Base-by-base conservation (phyloP, 1,140 invertebrate genomes). In the Hycleus phaleratus region DNA sequence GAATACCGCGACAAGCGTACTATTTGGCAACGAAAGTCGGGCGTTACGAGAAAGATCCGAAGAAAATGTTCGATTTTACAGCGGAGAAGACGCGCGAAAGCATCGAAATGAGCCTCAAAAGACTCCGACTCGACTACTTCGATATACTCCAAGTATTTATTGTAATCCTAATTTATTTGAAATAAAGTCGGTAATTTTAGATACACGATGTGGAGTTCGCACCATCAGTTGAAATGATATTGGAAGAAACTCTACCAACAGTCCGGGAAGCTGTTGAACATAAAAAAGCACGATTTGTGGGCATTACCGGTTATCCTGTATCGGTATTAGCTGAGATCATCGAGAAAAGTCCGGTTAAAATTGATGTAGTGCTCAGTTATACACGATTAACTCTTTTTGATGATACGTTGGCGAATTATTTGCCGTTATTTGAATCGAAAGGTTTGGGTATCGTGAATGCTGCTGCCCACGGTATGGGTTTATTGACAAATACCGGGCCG, bases 21-120 rank as follows among this genome's bases (percentile, higher is more conserved):
- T 95, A 93, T 68, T 81, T 98, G n/a, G 88, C 84, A 8, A 95
- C 92, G n/a, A 97, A 97, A 80, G 83, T 92, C 39, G 91, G 90
- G 2, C 80, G 93, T 52, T 97, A 94, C 69, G 84, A 87, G 60
- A 74, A 80, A 26, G 80, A 88, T 55, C 81, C 79, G 18, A 78
- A 81, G 38, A 76, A 82, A 48, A 91, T 93, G 86, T 95, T 97
- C 73, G 88, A 98, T 72, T 97, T 94, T 73, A 84, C 87, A 2
- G 77, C 82, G 0, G 81, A 89, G 61, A 86, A 85, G 73, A 88
- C 88, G 0, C 75, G 81, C 5, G 72, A 78, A 45, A 90, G 86
- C 68, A 79, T 98, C n/a, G 81, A 93, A 46, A 79, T 82, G 38
- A 95, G 90, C 68, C 78, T 97, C 5, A 66, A 82, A 56, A 75